These are phyloP conservation scores for Allophyes oxyacanthae DNA, from an alignment of 2,888 invertebrate genomes.

Conservation along the genomic window DNA sequence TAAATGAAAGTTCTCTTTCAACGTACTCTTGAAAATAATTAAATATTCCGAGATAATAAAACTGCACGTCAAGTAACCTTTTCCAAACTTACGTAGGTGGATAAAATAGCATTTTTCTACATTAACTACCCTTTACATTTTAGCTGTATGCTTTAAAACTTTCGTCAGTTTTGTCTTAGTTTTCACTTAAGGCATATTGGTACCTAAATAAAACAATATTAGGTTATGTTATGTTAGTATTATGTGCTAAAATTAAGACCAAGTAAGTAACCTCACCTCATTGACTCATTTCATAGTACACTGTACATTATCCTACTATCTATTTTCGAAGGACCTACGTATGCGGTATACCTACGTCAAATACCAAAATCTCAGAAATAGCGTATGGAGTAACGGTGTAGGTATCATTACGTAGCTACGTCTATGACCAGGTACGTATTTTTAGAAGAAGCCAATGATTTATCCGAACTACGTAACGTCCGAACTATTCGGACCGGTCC, in stretches of 20 bases:
- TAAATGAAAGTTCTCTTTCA: conserved; percentile 15
- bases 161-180: not conserved
- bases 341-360: conserved; percentile 51
- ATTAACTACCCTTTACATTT: not conserved
- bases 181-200: not conserved
- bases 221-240: too few relatives aligned
- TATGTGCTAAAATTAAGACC: not conserved
- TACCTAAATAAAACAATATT: not conserved
- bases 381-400: conserved; percentile 57
- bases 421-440: conserved; percentile 77
- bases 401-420: conserved; percentile 70
- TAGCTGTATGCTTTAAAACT: not conserved
- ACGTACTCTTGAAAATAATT: conserved; percentile 4
- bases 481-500: conserved; percentile 75
- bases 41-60: conserved; percentile 9
- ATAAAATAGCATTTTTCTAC: not conserved
- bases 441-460: conserved; percentile 79
- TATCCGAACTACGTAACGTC: conserved; percentile 80
- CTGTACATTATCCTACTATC: not conserved
- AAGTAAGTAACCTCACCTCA: not conserved
- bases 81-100: conserved; percentile 24
- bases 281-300: conserved; percentile 6
- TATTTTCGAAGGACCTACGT: conserved; percentile 27
- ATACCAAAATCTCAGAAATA: conserved; percentile 59
- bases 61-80: conserved; percentile 25